Conservation (phyloP, 2,797 vertebrate genomes). For the Sebastolobus altivelis region DNA sequence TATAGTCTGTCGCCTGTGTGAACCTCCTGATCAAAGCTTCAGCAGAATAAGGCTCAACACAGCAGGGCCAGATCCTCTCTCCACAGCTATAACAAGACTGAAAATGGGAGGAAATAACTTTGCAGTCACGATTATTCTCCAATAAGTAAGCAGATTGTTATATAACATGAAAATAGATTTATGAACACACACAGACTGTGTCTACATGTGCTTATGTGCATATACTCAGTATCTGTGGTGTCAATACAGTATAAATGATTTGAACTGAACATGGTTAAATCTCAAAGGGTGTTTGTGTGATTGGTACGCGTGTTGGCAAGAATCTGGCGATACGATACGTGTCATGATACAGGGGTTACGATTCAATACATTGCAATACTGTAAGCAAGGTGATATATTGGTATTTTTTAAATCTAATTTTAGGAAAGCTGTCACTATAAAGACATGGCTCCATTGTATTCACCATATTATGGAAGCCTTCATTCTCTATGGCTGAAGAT, state of each 20-base stretch:
- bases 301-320: too few species aligned
- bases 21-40: slow-evolving; percentile 78
- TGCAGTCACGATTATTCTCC: not conserved
- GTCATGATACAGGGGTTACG: too few species aligned
- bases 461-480: too few species aligned
- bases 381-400: too few species aligned
- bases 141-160: slow-evolving; percentile 18
- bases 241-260: not conserved
- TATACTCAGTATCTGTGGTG: not conserved
- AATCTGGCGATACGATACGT: too few species aligned
- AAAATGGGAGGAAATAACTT: slow-evolving; percentile 37
- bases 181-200: not conserved
- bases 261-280: not conserved
- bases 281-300: not conserved
- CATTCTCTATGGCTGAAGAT: too few species aligned
- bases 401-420: too few species aligned
- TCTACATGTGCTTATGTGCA: not conserved
- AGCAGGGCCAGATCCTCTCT: slow-evolving; percentile 52
- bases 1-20: slow-evolving; percentile 60
- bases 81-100: slow-evolving; percentile 45
- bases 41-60: slow-evolving; percentile 69
- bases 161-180: not conserved
- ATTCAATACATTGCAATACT: too few species aligned
- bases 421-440: too few species aligned
- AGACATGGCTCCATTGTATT: too few species aligned